phyloP scores from a whole-genome alignment of 2,888 invertebrate species.

The Spatulosminthurus flaviceps region DNA sequence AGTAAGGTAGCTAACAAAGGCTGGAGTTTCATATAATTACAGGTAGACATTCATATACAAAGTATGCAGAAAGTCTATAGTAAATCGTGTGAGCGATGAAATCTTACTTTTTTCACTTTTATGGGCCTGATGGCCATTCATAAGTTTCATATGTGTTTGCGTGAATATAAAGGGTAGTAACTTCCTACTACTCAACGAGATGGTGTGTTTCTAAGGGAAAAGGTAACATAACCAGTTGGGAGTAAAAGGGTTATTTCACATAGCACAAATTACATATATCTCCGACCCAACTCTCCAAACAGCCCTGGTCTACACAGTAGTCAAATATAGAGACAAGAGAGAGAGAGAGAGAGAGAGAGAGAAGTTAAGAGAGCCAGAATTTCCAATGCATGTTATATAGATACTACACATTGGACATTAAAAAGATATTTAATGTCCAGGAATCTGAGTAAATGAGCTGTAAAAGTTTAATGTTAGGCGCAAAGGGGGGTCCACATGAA shows the following conservation, averaged over 20 bases:
- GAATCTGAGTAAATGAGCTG: conserved; percentile 47
- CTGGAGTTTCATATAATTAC: background rate
- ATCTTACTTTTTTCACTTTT: conserved; percentile 25
- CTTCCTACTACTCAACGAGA: conserved; percentile 1
- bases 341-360: background rate
- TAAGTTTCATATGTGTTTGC: conserved; percentile 25
- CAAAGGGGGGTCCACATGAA: conserved; percentile 34
- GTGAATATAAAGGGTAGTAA: conserved; percentile 26
- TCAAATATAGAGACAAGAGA: background rate
- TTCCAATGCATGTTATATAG: conserved; percentile 24
- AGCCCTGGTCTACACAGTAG: background rate
- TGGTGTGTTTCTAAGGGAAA: background rate
- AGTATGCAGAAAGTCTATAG: background rate
- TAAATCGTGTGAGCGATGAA: conserved; percentile 10
- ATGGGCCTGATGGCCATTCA: conserved; percentile 27
- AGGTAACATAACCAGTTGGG: background rate
- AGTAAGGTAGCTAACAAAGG: too few species aligned
- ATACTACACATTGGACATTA: conserved; percentile 40
- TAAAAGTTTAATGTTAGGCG: conserved; percentile 44
- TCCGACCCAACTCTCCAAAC: background rate
- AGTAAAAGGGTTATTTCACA: conserved; percentile 5
- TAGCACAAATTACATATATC: background rate
- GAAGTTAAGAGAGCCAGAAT: conserved; percentile 12
- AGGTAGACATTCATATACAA: background rate
- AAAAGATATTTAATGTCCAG: conserved; percentile 46